These are phyloP conservation scores for Melanchra persicariae DNA, from an alignment of 2,888 invertebrate genomes.

Conservation along the genomic window DNA sequence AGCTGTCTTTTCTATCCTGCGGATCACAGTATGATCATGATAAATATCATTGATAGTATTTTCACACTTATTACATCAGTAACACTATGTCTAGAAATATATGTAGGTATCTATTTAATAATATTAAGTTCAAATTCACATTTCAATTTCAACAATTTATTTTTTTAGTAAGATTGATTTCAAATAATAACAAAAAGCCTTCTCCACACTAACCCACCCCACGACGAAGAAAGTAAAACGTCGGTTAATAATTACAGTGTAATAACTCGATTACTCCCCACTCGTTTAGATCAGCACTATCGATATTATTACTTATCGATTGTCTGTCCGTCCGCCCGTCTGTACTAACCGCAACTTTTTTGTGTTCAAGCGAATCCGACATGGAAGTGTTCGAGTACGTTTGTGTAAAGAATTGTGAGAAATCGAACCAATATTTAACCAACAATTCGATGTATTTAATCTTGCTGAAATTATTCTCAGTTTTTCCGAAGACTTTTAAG, in stretches of 20 bases:
- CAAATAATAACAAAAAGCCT: slow-evolving; percentile 20
- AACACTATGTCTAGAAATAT: no score
- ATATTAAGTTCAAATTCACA: no score
- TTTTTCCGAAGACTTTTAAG: slow-evolving; percentile 23
- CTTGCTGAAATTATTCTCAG: slow-evolving; percentile 25
- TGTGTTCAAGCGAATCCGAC: slow-evolving; percentile 56
- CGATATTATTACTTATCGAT: slow-evolving; percentile 73
- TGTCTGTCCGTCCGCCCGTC: slow-evolving; percentile 62
- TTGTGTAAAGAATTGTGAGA: slow-evolving; percentile 41
- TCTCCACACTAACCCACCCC: slow-evolving; percentile 59
- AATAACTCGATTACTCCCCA: slow-evolving; percentile 71
- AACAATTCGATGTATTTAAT: slow-evolving; percentile 51
- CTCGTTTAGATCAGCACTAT: slow-evolving; percentile 69
- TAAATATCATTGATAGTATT: no score
- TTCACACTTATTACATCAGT: no score
- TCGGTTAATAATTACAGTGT: slow-evolving; percentile 83
- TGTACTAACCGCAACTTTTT: slow-evolving; percentile 66
- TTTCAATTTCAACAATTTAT: no score
- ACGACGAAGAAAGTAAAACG: slow-evolving; percentile 76
- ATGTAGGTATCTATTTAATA: no score
- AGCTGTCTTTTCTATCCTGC: no score
- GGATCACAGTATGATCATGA: no score
- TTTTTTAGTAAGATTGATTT: no score
- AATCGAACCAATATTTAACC: slow-evolving; percentile 4
- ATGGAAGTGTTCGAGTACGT: slow-evolving; percentile 42